A percentile compares a stretch with the other conserved stretches of the same genome.
These are phyloP conservation scores for Centropus unirufus DNA, from an alignment of 2,113 vertebrate species.

Conservation along the genomic window DNA sequence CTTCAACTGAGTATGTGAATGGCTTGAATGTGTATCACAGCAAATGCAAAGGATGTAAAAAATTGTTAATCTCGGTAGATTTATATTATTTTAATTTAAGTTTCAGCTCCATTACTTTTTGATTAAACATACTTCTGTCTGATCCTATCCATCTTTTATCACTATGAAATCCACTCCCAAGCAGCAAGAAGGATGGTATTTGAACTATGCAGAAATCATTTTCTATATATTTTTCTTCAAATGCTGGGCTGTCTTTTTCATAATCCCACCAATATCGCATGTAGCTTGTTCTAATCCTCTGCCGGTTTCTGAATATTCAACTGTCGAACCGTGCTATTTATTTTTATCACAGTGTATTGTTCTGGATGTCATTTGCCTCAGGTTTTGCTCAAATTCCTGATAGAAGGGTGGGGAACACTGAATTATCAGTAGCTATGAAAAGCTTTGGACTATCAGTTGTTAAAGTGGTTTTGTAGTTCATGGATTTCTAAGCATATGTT, in stretches of 20 bases:
- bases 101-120: slow-evolving; percentile 62
- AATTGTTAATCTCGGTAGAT: slow-evolving; percentile 47
- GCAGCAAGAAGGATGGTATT: slow-evolving; percentile 55
- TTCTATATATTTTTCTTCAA: slow-evolving; percentile 54
- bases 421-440: neutral
- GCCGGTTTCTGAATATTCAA: slow-evolving; percentile 10
- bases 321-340: neutral
- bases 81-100: slow-evolving; percentile 74
- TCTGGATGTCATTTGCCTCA: neutral
- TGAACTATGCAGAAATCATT: slow-evolving; percentile 69
- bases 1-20: neutral
- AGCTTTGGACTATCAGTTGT: neutral
- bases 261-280: slow-evolving; percentile 26
- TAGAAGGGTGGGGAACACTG: neutral
- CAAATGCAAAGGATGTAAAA: slow-evolving; percentile 15
- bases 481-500: neutral
- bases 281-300: slow-evolving; percentile 41
- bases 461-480: neutral
- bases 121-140: slow-evolving; percentile 68
- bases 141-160: slow-evolving; percentile 53
- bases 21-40: neutral
- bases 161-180: slow-evolving; percentile 52
- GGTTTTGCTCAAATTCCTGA: neutral
- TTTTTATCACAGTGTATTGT: neutral
- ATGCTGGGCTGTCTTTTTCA: slow-evolving; percentile 43